phyloP scores from a whole-genome alignment of 1,140 invertebrate genomes.

The Panagrolaimus sp. region DNA sequence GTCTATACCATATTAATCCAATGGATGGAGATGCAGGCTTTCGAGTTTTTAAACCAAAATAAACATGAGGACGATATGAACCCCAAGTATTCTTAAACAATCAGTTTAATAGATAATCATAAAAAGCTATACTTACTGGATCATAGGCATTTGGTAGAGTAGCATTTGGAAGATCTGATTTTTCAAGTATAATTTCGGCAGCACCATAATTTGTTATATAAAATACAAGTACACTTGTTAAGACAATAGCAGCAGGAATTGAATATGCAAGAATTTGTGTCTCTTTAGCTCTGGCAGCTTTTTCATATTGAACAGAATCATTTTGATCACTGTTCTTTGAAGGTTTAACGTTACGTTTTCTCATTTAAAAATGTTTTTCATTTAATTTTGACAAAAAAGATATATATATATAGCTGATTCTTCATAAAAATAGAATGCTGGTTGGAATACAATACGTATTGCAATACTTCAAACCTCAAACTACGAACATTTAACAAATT shows the following conservation, averaged over 20 bases:
- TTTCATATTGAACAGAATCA: neutral
- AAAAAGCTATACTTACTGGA: slow-evolving; percentile 14
- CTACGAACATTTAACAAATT: too few species aligned
- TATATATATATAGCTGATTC: too few species aligned
- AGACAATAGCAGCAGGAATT: neutral
- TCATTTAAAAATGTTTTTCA: too few species aligned
- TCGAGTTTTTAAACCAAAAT: slow-evolving; percentile 75
- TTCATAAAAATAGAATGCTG: too few species aligned
- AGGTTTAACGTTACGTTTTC: neutral
- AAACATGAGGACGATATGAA: slow-evolving; percentile 74
- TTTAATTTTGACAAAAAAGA: too few species aligned
- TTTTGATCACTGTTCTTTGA: neutral
- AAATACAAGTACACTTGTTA: neutral
- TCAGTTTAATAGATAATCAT: neutral
- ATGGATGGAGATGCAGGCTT: slow-evolving; percentile 78
- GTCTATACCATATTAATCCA: slow-evolving; percentile 89
- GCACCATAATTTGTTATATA: neutral
- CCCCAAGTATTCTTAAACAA: slow-evolving; percentile 68
- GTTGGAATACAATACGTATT: too few species aligned
- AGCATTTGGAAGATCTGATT: slow-evolving; percentile 20
- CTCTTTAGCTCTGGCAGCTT: neutral
- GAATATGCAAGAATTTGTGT: neutral
- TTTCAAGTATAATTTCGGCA: neutral
- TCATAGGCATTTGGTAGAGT: slow-evolving; percentile 18
- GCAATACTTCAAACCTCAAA: too few species aligned